Evolutionary conservation across 2,888 invertebrate species (phyloP).

Genomic region (Andrena marginata): DNA sequence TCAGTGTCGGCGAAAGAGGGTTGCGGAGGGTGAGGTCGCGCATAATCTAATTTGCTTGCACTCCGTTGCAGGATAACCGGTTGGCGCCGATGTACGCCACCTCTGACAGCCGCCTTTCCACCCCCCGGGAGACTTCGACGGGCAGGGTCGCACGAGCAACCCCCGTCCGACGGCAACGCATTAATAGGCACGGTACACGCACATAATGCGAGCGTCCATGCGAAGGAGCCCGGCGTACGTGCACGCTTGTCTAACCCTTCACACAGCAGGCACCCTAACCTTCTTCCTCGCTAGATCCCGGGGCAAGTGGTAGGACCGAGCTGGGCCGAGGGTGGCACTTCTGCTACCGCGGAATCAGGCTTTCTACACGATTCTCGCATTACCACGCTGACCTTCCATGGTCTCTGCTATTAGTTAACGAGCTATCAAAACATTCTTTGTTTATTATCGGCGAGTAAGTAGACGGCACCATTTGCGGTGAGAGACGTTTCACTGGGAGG

Average conservation of each 20-base stretch:
- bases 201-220: conserved; percentile 64
- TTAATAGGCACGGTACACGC: conserved; percentile 68
- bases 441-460: conserved; percentile 48
- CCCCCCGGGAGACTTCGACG: conserved; percentile 44
- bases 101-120: conserved; percentile 48
- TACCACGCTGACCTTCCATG: conserved; percentile 72
- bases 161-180: conserved; percentile 54
- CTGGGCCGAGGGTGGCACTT: conserved; percentile 35
- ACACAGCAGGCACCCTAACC: conserved; percentile 52
- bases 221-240: conserved; percentile 50
- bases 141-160: conserved; percentile 45
- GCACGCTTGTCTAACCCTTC: conserved; percentile 62
- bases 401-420: conserved; percentile 80
- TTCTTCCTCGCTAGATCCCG: conserved; percentile 34
- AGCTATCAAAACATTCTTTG: conserved; percentile 67
- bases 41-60: conserved; percentile 79
- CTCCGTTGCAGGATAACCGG: conserved; percentile 69
- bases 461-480: not conserved
- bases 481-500: not conserved
- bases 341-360: conserved; percentile 40
- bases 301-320: conserved; percentile 24
- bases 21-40: conserved; percentile 67
- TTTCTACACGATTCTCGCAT: conserved; percentile 81
- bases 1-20: conserved; percentile 63
- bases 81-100: conserved; percentile 72